phyloP scores from a whole-genome alignment of 2,797 vertebrate genomes.

The Megaceryle alcyon region DNA sequence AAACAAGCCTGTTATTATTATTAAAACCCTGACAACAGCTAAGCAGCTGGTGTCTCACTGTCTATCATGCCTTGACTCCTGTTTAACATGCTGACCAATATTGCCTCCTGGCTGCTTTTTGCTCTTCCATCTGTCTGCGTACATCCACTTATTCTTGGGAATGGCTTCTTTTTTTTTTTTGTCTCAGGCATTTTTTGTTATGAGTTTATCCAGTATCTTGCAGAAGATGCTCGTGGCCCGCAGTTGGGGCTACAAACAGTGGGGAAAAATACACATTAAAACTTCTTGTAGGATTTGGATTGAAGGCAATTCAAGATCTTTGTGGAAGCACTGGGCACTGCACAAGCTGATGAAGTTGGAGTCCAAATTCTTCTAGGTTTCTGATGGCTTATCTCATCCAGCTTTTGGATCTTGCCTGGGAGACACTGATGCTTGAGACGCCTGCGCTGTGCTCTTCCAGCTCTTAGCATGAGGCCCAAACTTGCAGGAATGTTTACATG shows the following conservation, averaged over 20 bases:
- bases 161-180: background rate
- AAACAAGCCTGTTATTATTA: constrained; percentile 26
- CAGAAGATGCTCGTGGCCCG: background rate
- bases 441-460: background rate
- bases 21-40: constrained; percentile 21
- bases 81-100: constrained; percentile 48
- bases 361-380: background rate
- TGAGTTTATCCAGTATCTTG: background rate
- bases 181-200: background rate
- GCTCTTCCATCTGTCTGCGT: constrained; percentile 18
- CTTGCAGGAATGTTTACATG: background rate
- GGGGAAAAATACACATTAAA: background rate
- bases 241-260: background rate
- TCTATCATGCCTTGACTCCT: constrained; percentile 27
- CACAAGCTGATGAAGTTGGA: background rate
- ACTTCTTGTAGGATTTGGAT: background rate
- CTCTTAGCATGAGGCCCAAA: background rate
- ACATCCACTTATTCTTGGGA: background rate
- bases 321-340: background rate
- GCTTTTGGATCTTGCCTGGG: background rate
- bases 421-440: background rate
- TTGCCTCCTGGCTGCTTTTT: background rate
- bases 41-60: constrained; percentile 41
- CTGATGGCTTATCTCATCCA: background rate
- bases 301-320: background rate